Evolutionary conservation across 2,113 vertebrate species (phyloP).

Genomic region (Thamnophis sirtalis): DNA sequence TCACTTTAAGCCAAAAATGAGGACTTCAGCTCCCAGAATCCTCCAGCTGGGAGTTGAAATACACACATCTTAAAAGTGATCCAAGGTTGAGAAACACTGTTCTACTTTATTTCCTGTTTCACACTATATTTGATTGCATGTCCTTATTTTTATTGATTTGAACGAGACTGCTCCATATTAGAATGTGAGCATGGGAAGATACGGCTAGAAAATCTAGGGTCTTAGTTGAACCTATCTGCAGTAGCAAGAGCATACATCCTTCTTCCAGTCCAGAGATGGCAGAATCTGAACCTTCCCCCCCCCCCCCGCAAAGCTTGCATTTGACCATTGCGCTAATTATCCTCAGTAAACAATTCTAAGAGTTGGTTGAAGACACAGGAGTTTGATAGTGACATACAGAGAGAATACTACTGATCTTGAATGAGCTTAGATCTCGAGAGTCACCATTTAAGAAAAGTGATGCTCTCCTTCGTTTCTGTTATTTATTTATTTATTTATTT

Average conservation of each 20-base stretch:
- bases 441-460: background rate
- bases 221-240: background rate
- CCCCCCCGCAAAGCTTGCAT: too few relatives aligned
- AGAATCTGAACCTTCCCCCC: background rate
- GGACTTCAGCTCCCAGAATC: background rate
- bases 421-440: background rate
- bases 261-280: background rate
- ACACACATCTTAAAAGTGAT: background rate
- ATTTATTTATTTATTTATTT: background rate
- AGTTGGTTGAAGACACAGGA: background rate
- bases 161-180: background rate
- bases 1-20: background rate
- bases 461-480: background rate
- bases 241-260: background rate
- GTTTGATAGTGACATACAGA: background rate
- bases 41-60: background rate
- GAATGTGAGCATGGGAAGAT: background rate
- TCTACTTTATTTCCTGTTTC: background rate
- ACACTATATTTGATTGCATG: background rate
- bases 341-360: background rate
- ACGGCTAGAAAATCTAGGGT: background rate
- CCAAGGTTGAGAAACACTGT: background rate
- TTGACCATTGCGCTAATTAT: background rate
- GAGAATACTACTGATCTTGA: background rate
- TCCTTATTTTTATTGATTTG: background rate